phyloP scores from a whole-genome alignment of 2,113 vertebrate species.

The Lathamus discolor region DNA sequence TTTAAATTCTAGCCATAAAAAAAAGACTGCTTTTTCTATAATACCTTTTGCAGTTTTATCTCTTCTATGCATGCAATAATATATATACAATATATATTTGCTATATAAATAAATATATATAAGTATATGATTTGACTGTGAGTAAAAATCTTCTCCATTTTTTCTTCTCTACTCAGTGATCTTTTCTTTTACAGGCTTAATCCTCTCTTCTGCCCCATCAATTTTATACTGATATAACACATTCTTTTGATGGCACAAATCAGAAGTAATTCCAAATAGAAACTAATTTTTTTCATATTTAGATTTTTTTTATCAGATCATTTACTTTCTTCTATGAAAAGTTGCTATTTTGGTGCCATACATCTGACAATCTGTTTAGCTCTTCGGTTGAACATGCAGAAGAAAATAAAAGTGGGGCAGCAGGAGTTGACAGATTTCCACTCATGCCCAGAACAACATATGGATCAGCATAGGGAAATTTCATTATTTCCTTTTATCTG shows the following conservation, averaged over 20 bases:
- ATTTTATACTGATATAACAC: not conserved
- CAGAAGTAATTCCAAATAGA: not conserved
- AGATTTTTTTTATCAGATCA: not conserved
- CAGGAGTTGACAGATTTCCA: not conserved
- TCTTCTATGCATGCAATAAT: not conserved
- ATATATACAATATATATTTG: not conserved
- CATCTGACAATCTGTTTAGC: constrained; percentile 18
- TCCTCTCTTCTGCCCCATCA: not conserved
- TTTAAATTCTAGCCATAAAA: not conserved
- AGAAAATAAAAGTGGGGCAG: not conserved
- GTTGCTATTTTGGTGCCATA: not conserved
- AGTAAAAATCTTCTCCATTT: not conserved
- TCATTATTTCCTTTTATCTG: constrained; percentile 30
- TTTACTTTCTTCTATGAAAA: not conserved
- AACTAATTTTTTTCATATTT: not conserved
- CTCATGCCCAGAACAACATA: not conserved
- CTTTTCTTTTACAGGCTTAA: not conserved
- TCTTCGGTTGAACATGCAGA: not conserved
- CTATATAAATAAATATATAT: not conserved
- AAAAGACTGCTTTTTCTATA: not conserved
- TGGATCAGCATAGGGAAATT: not conserved
- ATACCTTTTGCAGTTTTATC: not conserved
- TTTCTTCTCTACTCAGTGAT: not conserved
- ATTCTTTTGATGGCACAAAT: not conserved
- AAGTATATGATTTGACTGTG: not conserved